These are phyloP conservation scores for Nothura maculosa DNA, from an alignment of 2,797 vertebrate species.

Conservation along the genomic window DNA sequence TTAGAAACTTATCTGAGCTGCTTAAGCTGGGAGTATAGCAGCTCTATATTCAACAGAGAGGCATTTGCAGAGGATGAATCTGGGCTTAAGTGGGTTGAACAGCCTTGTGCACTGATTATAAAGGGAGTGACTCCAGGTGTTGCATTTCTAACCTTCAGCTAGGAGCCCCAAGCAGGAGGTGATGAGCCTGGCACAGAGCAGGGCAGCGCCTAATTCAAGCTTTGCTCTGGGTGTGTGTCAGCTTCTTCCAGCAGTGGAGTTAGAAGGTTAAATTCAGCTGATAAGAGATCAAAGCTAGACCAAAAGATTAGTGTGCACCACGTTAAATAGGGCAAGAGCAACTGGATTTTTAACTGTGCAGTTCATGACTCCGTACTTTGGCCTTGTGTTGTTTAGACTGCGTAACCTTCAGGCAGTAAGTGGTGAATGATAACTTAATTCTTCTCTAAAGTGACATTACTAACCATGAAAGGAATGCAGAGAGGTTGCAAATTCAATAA, in stretches of 20 bases:
- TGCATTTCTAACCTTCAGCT: neutral
- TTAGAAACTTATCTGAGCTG: slow-evolving; percentile 66
- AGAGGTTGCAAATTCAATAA: slow-evolving; percentile 30
- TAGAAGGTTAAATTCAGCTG: slow-evolving; percentile 1
- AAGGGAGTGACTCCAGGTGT: rapidly evolving
- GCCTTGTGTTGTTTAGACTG: slow-evolving; percentile 47
- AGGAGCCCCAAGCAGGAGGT: neutral
- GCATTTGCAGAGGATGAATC: neutral
- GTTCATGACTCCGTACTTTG: slow-evolving; percentile 60
- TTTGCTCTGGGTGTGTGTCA: neutral
- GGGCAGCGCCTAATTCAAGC: neutral
- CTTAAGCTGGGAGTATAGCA: slow-evolving; percentile 14
- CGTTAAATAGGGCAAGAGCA: neutral
- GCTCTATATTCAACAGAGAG: neutral
- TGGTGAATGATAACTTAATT: slow-evolving; percentile 46
- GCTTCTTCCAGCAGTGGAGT: neutral
- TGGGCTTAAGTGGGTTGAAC: neutral
- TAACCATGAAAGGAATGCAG: slow-evolving; percentile 38
- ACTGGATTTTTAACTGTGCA: slow-evolving; percentile 14
- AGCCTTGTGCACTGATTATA: neutral
- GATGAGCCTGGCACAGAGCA: neutral
- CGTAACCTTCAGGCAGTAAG: slow-evolving; percentile 57
- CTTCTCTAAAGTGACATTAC: slow-evolving; percentile 44
- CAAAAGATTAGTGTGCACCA: neutral
- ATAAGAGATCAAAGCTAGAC: slow-evolving; percentile 61